These are phyloP conservation scores for Drosophila mettleri DNA, from an alignment of 2,888 invertebrate genomes.

Conservation along the genomic window DNA sequence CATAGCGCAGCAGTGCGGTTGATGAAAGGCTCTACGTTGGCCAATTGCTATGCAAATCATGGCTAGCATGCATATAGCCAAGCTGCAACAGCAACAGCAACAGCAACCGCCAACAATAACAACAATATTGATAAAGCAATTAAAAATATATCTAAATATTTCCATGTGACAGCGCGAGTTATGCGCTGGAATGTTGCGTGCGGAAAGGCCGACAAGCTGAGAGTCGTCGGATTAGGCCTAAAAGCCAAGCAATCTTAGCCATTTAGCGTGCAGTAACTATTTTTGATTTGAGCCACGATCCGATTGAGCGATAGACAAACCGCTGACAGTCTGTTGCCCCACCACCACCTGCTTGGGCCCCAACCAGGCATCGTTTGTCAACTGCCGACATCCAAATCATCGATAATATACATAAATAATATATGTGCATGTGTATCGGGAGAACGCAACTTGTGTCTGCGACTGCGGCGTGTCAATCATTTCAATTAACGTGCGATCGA, in stretches of 20 bases:
- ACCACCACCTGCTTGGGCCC: background rate
- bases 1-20: constrained; percentile 44
- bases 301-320: constrained; percentile 76
- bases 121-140: constrained; percentile 77
- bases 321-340: constrained; percentile 54
- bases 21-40: constrained; percentile 50
- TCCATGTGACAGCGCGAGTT: constrained; percentile 64
- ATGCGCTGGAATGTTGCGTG: constrained; percentile 70
- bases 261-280: constrained; percentile 59
- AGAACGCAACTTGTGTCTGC: constrained; percentile 36
- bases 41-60: constrained; percentile 74
- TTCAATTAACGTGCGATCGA: constrained; percentile 78
- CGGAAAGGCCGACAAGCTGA: constrained; percentile 30
- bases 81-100: constrained; percentile 8
- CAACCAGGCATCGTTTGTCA: constrained; percentile 47
- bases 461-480: constrained; percentile 67
- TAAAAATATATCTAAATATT: constrained; percentile 75
- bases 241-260: constrained; percentile 35
- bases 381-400: constrained; percentile 12
- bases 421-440: background rate
- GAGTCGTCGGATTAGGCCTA: constrained; percentile 17
- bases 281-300: constrained; percentile 58
- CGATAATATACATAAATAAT: background rate
- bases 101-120: constrained; percentile 24
- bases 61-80: constrained; percentile 56